Percentiles rank a stretch among this genome's conserved stretches.
Conservation (phyloP, 2,888 invertebrate genomes). For the Rhingia campestris region DNA sequence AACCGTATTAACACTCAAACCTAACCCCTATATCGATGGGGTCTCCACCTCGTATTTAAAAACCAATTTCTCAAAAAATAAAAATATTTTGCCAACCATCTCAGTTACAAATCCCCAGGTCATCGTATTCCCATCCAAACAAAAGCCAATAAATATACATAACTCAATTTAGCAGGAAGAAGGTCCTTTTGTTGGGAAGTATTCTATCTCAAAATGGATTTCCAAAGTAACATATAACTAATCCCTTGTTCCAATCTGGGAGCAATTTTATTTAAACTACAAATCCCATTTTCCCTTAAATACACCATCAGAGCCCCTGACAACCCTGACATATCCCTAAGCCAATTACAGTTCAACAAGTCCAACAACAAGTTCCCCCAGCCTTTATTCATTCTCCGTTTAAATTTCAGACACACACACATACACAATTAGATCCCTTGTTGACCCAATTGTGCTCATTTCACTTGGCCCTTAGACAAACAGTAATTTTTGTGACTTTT, state of each 20-base stretch:
- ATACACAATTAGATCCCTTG: conserved; percentile 26
- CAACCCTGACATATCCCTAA: conserved; percentile 50
- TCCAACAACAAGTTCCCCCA: conserved; percentile 46
- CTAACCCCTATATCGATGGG: no score
- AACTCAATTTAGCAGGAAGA: not conserved
- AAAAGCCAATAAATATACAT: not conserved
- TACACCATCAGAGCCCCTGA: not conserved
- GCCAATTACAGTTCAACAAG: conserved; percentile 73
- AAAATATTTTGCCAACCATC: no score
- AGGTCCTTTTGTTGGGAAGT: conserved; percentile 4
- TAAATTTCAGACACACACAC: conserved; percentile 21
- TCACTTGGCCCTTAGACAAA: conserved; percentile 54
- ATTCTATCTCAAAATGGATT: conserved; percentile 35
- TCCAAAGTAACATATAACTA: conserved; percentile 33
- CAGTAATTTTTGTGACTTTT: conserved; percentile 71
- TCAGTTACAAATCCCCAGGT: no score
- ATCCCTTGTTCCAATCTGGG: conserved; percentile 26
- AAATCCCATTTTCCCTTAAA: conserved; percentile 48
- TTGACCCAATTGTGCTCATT: conserved; percentile 55
- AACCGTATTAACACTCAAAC: no score
- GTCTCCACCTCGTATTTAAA: no score
- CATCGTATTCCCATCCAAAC: not conserved
- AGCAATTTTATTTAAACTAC: conserved; percentile 48
- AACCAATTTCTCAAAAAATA: no score
- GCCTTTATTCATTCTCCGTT: conserved; percentile 18